Percentiles rank a stretch among this genome's conserved stretches.
These are phyloP conservation scores for Carabus problematicus DNA, from an alignment of 2,888 invertebrate species.

Conservation along the genomic window DNA sequence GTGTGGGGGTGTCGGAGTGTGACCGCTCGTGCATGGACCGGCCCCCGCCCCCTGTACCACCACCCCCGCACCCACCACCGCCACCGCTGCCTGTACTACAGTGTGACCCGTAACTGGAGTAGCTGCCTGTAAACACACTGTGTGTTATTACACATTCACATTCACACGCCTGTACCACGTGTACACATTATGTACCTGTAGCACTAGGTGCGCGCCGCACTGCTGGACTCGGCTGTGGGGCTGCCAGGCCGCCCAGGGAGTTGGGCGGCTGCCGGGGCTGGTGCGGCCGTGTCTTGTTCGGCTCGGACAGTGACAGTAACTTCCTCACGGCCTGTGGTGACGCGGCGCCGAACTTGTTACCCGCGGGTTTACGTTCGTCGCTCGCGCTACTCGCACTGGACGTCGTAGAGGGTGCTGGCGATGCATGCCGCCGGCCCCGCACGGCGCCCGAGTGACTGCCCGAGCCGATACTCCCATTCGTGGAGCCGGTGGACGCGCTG, in stretches of 20 bases:
- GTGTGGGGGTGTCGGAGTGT: constrained; percentile 87
- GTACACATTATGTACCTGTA: constrained; percentile 51
- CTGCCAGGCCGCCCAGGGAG: constrained; percentile 63
- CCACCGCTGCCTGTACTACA: constrained; percentile 58
- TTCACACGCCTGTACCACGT: neutral
- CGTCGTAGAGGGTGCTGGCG: constrained; percentile 91
- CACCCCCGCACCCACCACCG: constrained; percentile 50
- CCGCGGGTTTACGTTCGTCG: constrained; percentile 66
- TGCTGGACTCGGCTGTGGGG: constrained; percentile 70
- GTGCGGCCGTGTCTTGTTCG: constrained; percentile 86
- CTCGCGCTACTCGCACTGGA: constrained; percentile 90
- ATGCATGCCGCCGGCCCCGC: constrained; percentile 77
- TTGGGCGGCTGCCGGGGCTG: constrained; percentile 75
- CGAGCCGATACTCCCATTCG: constrained; percentile 50
- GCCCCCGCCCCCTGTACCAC: constrained; percentile 58
- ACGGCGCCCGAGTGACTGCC: constrained; percentile 66
- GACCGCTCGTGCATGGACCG: constrained; percentile 85
- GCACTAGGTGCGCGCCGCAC: constrained; percentile 63
- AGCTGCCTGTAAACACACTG: constrained; percentile 58
- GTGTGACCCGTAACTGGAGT: constrained; percentile 65
- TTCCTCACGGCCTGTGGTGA: constrained; percentile 98
- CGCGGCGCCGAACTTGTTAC: constrained; percentile 72
- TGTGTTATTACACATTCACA: no score
- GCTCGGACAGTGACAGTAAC: constrained; percentile 88
- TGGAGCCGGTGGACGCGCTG: constrained; percentile 51